These are phyloP conservation scores for Gryllus bimaculatus DNA, from an alignment of 1,140 invertebrate species.

Conservation along the genomic window DNA sequence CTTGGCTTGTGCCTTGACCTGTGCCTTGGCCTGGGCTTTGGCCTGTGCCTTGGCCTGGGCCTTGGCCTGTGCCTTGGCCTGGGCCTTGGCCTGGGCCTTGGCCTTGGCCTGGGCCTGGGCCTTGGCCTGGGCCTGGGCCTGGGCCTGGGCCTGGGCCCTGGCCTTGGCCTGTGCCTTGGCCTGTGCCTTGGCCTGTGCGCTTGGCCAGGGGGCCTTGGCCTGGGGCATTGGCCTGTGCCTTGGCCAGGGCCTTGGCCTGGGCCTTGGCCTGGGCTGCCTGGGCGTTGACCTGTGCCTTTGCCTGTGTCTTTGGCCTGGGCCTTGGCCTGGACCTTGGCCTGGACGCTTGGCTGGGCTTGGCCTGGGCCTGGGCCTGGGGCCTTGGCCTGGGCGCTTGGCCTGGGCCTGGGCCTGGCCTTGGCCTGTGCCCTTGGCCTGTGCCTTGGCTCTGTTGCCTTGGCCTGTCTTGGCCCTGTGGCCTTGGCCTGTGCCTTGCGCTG, in stretches of 20 bases:
- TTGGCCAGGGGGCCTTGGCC: conserved; percentile 7
- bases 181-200: conserved; percentile 15
- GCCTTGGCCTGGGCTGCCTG: background rate
- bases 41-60: conserved; percentile 10
- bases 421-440: conserved; percentile 11
- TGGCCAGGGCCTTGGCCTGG: background rate
- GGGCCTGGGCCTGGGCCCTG: conserved; percentile 14
- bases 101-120: conserved; percentile 7
- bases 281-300: too few species aligned
- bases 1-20: background rate
- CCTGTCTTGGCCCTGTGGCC: conserved; percentile 14
- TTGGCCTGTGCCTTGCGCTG: background rate
- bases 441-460: conserved; percentile 2
- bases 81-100: conserved; percentile 1
- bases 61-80: conserved; percentile 3
- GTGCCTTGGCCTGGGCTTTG: background rate
- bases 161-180: conserved; percentile 13
- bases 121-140: conserved; percentile 14
- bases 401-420: conserved; percentile 6
- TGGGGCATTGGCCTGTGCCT: conserved; percentile 7
- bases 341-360: background rate
- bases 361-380: background rate
- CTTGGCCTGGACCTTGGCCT: background rate
- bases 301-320: too few species aligned
- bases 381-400: conserved; percentile 8